A percentile compares a stretch with the other conserved stretches of the same genome.
These are phyloP conservation scores for Porphyrio hochstetteri DNA, from an alignment of 2,113 vertebrate species.

Conservation along the genomic window DNA sequence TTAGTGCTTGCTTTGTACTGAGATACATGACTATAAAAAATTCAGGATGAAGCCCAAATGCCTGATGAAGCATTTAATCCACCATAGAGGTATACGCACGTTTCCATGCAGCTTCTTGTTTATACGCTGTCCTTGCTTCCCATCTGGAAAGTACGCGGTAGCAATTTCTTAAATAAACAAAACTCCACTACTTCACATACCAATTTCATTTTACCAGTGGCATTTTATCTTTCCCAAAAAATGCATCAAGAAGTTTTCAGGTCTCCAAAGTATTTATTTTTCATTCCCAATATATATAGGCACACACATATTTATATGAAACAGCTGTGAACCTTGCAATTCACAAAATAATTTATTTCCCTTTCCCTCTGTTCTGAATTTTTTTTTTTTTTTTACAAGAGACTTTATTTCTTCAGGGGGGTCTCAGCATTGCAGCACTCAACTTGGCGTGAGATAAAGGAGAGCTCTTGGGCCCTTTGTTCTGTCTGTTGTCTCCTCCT, in stretches of 20 bases:
- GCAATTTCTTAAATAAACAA: background rate
- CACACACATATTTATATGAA: background rate
- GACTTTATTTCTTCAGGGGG: background rate
- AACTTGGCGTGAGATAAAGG: background rate
- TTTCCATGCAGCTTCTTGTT: background rate
- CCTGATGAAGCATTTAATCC: background rate
- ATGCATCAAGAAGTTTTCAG: background rate
- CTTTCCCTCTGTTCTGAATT: background rate
- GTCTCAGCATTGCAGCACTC: background rate
- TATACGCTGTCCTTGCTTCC: background rate
- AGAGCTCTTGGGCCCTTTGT: background rate
- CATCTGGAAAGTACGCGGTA: background rate
- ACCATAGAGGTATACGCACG: accelerated
- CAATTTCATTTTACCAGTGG: background rate
- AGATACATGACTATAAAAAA: background rate
- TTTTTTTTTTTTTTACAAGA: background rate
- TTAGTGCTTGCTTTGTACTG: background rate
- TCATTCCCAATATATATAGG: background rate
- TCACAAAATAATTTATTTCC: background rate
- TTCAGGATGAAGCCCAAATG: background rate
- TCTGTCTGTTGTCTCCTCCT: background rate
- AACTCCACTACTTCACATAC: background rate
- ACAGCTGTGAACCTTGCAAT: background rate
- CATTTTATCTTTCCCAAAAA: background rate
- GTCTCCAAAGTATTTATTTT: background rate